Evolutionary conservation across 2,113 vertebrate genomes (phyloP), one percentile per base, ranked within the genome.

Genomic region (Dolichallabes microphthalmus): DNA sequence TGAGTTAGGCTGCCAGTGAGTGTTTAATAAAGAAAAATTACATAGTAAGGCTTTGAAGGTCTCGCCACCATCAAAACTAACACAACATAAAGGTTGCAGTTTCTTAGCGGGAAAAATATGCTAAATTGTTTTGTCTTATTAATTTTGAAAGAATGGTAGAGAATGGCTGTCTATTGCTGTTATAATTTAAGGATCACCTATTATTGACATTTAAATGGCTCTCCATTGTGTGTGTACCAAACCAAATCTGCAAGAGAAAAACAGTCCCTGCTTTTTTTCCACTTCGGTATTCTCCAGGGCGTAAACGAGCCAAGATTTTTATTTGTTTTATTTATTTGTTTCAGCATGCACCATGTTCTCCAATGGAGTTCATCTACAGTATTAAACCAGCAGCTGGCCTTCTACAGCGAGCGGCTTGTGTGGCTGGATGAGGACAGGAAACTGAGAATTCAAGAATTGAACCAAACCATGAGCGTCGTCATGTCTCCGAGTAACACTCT

Each of bases 371-470:
- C 88, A 86, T 94, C 94, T 10, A 90, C 93, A 82, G 89, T 94
- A 87, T 93, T 91, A 71, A 90, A 89, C 71, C 87, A 90, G 85
- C 63, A 88, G 3, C 64, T 95, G 80, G 87, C 90, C 64, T 93
- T 93, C 80, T 94, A 94, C 84, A 95, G 94, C 14, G 90, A 92
- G 50, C 92, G 90, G 11, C 88, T 96, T 1, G 94, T 95, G 86
- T 96, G 94, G 94, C 93, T 95, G 86, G 94, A 94, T 76, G 89
- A 82, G 3, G 89, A 92, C 20, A 89, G 88, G 20, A 89, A 93
- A 82, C 91, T 96, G 76, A 94, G 92, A 73, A 88, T 91, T 45
- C 94, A 95, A 84, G 95, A 96, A 88, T 58, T 95, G 17, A 89
- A 87, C 61, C 93, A 94, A 89, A 93, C 87, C 63, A 82, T 88